Evolutionary conservation across 2,113 vertebrate genomes (phyloP).

Genomic region (Myrmophylax atrothorax): DNA sequence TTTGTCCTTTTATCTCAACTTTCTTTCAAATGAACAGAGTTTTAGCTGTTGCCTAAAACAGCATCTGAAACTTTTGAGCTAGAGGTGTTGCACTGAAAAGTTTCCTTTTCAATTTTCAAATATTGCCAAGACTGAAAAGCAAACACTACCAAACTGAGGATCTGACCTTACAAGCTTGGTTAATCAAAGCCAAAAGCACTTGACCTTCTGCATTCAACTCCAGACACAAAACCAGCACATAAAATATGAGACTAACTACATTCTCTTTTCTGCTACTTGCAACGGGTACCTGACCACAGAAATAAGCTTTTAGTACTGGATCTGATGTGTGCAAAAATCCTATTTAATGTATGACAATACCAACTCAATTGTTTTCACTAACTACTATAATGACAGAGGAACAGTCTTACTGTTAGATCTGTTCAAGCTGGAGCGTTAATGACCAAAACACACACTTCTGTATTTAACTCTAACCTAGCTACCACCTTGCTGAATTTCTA

Average conservation of each 20-base stretch:
- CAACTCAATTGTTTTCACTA: neutral
- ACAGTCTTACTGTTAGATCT: neutral
- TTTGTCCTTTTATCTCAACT: neutral
- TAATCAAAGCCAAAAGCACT: neutral
- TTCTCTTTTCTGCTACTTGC: neutral
- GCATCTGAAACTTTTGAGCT: neutral
- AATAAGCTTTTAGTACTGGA: neutral
- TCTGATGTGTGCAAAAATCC: neutral
- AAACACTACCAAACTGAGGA: neutral
- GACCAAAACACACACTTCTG: neutral
- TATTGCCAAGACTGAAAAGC: neutral
- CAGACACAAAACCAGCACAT: neutral
- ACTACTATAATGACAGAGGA: neutral
- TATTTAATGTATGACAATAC: neutral
- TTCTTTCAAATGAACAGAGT: neutral
- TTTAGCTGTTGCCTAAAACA: neutral
- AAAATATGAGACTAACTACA: neutral
- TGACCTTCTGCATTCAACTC: neutral
- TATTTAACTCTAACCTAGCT: neutral
- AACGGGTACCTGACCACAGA: neutral
- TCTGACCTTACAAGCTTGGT: neutral
- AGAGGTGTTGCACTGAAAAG: neutral
- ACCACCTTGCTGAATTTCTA: neutral
- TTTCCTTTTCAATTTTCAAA: neutral
- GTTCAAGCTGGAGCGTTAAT: neutral